Evolutionary conservation across 2,113 vertebrate genomes (phyloP).

Genomic region (Arvicanthis niloticus): DNA sequence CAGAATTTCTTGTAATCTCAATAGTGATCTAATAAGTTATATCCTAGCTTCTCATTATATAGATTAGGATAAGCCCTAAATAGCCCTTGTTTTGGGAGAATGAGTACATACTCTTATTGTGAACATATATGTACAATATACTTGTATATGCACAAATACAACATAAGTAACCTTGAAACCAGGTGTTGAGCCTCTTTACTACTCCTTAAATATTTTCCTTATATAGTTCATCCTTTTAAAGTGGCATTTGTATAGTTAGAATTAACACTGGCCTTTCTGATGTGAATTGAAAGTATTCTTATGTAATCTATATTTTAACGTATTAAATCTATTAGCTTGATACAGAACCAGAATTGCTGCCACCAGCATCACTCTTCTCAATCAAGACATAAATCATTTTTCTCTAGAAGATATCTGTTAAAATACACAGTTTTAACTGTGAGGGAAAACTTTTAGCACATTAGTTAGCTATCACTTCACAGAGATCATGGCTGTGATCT

Average conservation of each 20-base stretch:
- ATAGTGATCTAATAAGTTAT: conserved; percentile 3
- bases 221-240: conserved; percentile 42
- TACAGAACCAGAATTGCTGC: neutral
- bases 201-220: neutral
- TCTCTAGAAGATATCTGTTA: conserved; percentile 49
- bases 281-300: conserved; percentile 58
- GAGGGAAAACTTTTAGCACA: conserved; percentile 51
- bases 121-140: too few species aligned
- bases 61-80: neutral
- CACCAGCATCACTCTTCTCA: conserved; percentile 52
- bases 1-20: conserved; percentile 1
- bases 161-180: conserved; percentile 28
- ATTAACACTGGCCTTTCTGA: conserved; percentile 45
- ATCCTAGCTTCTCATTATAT: conserved; percentile 24
- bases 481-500: conserved; percentile 57
- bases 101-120: too few species aligned
- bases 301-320: conserved; percentile 36
- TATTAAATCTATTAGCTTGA: conserved; percentile 62
- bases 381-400: conserved; percentile 53
- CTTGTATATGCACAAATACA: neutral
- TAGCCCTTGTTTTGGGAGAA: neutral
- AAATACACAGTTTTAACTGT: conserved; percentile 61
- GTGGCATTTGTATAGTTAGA: conserved; percentile 44
- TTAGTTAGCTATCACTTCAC: conserved; percentile 60
- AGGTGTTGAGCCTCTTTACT: conserved; percentile 16